Base-by-base conservation (phyloP, 2,113 vertebrate species). In the Notiomystis cincta region DNA sequence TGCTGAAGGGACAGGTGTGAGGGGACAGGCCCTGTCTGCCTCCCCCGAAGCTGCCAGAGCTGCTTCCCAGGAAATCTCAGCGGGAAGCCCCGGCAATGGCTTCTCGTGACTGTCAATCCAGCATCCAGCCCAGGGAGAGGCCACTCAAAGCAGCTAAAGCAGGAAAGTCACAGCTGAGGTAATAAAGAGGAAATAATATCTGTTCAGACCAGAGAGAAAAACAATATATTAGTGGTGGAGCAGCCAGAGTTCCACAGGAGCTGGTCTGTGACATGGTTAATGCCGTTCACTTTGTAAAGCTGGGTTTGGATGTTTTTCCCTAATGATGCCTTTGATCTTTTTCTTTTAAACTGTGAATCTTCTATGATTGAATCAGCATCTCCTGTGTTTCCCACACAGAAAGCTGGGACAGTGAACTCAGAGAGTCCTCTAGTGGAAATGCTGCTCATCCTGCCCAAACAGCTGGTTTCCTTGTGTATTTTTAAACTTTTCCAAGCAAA, bases 181-280 rank as follows among this genome's bases (percentile, higher is more conserved):
- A 50, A 47, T 21, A 23, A 25, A 82, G 27, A 51, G 30, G 13
- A 24, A 50, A 51, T 37, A 48, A 33, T 44, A 8, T 16, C 10
- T 6, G 37, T 18, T 10, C 71, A 19, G 30, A 21, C 0, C 3
- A 69, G 45, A 47, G 37, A 14, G 31, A 21, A 30, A 57, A 65
- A 0, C 11, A 11, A 6, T 0, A 0, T 21, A 2, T 16, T 9
- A 4, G 4, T 5, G n/a, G 1, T 35, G 50, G 20, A 66, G 60
- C 27, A 47, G 22, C 21, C 24, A 7, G 33, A 3, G 3, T 13
- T 22, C 54, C 60, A 13, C 13, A 10, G 8, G 27, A 60, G n/a
- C 16, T 3, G 8, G 31, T 2, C 38, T 78, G 53, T 31, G 40
- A 30, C 12, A 19, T 25, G 14, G 30, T n/a, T 38, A 42, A 38